Evolutionary conservation across 1,140 invertebrate species (phyloP), one percentile per base, ranked within the genome.

Genomic region (Papilio aristodemus): DNA sequence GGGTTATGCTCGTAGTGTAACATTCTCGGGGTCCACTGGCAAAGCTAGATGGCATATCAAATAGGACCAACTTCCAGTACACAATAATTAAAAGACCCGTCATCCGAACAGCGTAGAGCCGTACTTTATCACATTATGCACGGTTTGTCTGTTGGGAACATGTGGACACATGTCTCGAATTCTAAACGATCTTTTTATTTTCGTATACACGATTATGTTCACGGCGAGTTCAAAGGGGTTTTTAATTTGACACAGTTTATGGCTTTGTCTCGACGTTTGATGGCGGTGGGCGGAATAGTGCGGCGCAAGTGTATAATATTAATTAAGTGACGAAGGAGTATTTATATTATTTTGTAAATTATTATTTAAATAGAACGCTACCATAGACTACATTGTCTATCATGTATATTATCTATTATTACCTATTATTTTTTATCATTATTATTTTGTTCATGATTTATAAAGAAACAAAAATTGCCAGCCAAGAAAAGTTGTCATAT

Each of bases 231-330:
- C 86, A 88, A 90, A 90, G 81, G 78, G 80, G 83, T 88, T 89
- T 87, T 87, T 87, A 90, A 90, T 90, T 90, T 89, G 87, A 89
- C 87, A 87, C 87, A 89, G 71, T 90, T 90, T 87, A 90, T 86
- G 72, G 83, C 77, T 82, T 77, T 80, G 81, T 86, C 76, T 79
- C 77, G 67, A 62, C 73, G 78, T 84, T 86, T 84, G 83, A 85
- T 80, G 77, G 76, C 71, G 62, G 71, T 73, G 70, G 74, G 72
- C 70, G 74, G 68, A 71, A 71, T 67, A 75, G 59, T 58, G 76
- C 63, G 71, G 72, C 22, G 54, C 68, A 66, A 75, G 75, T 77
- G 74, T 70, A 75, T 76, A 75, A 68, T 74, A 78, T 83, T 86
- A 80, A 83, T 83, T 81, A 76, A 84, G 77, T 74, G 70, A 80